Base-by-base conservation (phyloP, 2,888 invertebrate species). In the Pseudococcus viburni region DNA sequence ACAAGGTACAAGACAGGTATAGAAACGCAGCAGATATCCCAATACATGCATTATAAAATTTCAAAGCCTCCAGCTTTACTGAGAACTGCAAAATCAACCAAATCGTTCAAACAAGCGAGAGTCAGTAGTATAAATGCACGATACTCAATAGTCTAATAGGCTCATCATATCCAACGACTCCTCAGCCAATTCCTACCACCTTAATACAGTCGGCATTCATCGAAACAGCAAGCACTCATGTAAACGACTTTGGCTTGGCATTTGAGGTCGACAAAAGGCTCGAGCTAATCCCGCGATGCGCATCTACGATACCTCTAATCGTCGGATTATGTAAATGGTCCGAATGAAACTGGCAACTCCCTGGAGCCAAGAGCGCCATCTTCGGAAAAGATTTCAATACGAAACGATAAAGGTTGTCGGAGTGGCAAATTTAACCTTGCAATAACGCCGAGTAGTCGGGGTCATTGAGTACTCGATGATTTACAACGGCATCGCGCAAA, bases 381-480 rank as follows among this genome's bases (percentile, higher is more conserved):
- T n/a, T 68, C 12, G 68, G 22, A 68, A 68, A 68, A 68, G 68
- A 68, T 68, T 68, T 68, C 68, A 68, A 68, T 68, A 68, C 68
- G 68, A 26, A 26, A 9, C 26, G 22, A 68, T 68, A 68, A 68
- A 55, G 22, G 68, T 68, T 68, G 68, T 22, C 68, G n/a, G 55
- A 55, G n/a, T 55, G 8, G 68, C 26, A 12, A 26, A 26, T 68
- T 68, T 26, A 68, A 26, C 68, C 68, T 68, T 68, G 68, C 15
- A 68, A 22, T 68, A 68, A 55, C 68, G 68, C 68, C 55, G 55
- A 55, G 55, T 55, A 55, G 68, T 68, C 68, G 68, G 68, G 68
- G 26, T 68, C 68, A 68, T 26, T 19, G 22, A 22, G 68, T 68
- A 68, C 68, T 55, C 68, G 68, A 26, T 68, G 68, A 68, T 68